Conservation (phyloP, 2,113 vertebrate species). For the Pleuronectes platessa region DNA sequence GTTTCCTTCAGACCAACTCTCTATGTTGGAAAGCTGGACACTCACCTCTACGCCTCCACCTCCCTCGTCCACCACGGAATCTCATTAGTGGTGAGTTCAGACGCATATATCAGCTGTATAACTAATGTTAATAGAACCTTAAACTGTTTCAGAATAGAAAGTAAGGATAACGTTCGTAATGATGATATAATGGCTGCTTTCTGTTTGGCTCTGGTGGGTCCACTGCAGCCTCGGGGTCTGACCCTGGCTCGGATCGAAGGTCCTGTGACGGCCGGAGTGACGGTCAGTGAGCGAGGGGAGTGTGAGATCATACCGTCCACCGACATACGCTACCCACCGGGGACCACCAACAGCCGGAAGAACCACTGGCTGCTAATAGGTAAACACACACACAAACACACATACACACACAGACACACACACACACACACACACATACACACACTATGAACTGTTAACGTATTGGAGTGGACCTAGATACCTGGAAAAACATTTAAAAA, state of each 20-base stretch:
- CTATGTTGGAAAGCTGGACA: constrained; percentile 90
- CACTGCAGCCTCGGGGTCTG: constrained; percentile 89
- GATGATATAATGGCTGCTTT: background rate
- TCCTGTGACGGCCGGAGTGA: constrained; percentile 90
- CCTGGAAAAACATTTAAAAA: too few relatives aligned
- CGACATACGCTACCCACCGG: constrained; percentile 89
- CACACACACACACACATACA: background rate
- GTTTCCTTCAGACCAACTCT: constrained; percentile 86
- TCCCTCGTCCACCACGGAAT: constrained; percentile 92
- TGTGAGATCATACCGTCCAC: constrained; percentile 92
- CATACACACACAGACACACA: background rate
- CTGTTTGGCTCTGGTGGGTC: constrained; percentile 13
- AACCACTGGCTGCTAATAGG: constrained; percentile 98
- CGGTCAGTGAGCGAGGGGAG: constrained; percentile 88
- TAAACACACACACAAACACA: constrained; percentile 55
- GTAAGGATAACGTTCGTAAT: background rate
- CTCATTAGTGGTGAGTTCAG: constrained; percentile 84
- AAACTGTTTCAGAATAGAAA: background rate
- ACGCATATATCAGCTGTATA: background rate
- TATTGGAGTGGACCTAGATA: too few relatives aligned
- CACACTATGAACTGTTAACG: too few relatives aligned
- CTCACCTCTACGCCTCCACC: constrained; percentile 91
- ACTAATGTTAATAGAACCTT: background rate
- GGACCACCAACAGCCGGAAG: constrained; percentile 83
- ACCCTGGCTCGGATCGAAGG: constrained; percentile 88